phyloP scores from a whole-genome alignment of 2,113 vertebrate genomes.

The Centropus unirufus region DNA sequence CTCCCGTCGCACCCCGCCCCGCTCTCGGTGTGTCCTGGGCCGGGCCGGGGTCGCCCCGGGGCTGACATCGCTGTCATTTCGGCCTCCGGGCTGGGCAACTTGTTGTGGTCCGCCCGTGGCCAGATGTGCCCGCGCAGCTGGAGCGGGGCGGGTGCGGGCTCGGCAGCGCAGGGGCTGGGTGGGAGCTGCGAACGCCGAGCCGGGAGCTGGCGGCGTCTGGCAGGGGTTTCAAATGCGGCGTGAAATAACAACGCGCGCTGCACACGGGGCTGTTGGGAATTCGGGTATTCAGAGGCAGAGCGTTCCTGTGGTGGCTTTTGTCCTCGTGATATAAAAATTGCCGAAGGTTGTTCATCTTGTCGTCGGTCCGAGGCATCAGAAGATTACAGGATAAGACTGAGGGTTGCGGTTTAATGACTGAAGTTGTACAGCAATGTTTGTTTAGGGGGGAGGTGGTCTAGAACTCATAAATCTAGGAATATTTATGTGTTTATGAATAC shows the following conservation, averaged over 20 bases:
- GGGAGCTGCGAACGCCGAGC: not conserved
- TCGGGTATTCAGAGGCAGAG: fast-evolving
- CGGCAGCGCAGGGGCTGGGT: not conserved
- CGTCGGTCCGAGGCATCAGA: not conserved
- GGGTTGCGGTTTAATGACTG: not conserved
- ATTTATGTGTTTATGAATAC: not conserved
- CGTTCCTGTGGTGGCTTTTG: not conserved
- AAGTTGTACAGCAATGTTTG: not conserved
- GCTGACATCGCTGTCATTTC: not conserved
- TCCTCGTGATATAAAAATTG: not conserved
- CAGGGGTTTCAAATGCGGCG: not conserved
- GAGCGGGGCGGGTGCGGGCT: not conserved
- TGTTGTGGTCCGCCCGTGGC: not conserved
- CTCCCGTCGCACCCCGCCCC: not conserved
- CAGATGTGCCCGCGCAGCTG: not conserved
- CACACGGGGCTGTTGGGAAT: not conserved
- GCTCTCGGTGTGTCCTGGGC: too few species aligned
- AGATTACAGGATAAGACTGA: not conserved
- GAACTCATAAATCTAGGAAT: not conserved
- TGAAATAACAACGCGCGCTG: not conserved
- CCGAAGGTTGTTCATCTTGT: not conserved
- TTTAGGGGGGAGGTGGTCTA: not conserved
- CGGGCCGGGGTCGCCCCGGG: not conserved
- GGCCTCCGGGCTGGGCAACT: not conserved
- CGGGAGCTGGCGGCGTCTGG: too few species aligned